Conservation (phyloP, 2,797 vertebrate species). For the Sandelia bainsii region DNA sequence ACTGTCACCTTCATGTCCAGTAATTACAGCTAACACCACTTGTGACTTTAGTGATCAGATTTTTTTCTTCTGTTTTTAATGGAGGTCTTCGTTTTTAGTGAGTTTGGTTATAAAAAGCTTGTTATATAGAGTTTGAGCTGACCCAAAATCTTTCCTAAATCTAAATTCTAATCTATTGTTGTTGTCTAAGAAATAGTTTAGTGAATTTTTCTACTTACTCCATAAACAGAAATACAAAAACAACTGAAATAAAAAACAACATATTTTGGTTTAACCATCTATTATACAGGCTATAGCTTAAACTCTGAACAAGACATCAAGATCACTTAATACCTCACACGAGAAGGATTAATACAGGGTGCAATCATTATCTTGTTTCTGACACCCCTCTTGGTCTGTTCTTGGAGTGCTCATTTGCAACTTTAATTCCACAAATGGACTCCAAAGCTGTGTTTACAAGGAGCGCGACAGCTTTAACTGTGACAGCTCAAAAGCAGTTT, state of each 20-base stretch:
- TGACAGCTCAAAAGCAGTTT: constrained; percentile 74
- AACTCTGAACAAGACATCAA: constrained; percentile 48
- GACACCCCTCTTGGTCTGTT: constrained; percentile 58
- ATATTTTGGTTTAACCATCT: constrained; percentile 35
- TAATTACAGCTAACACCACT: constrained; percentile 68
- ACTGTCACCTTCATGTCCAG: constrained; percentile 62
- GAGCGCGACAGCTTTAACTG: constrained; percentile 55
- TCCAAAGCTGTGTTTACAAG: constrained; percentile 77
- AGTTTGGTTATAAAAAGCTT: constrained; percentile 14
- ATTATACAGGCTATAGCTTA: constrained; percentile 46
- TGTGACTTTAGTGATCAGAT: constrained; percentile 36
- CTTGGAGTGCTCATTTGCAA: constrained; percentile 72
- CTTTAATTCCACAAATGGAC: constrained; percentile 81
- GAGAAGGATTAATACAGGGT: constrained; percentile 52
- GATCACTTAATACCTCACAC: constrained; percentile 52
- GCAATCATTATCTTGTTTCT: constrained; percentile 64
- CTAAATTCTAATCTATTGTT: background rate
- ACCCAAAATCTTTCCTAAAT: constrained; percentile 16
- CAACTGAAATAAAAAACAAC: background rate
- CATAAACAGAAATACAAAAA: constrained; percentile 1
- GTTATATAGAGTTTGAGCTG: background rate
- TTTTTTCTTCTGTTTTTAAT: constrained; percentile 32
- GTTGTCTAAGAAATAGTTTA: constrained; percentile 1
- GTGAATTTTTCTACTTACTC: background rate
- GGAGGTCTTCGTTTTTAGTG: background rate